A percentile compares a stretch with the other conserved stretches of the same genome.
These are phyloP conservation scores for Pteropus rufus DNA, from an alignment of 2,797 vertebrate species.

Conservation along the genomic window DNA sequence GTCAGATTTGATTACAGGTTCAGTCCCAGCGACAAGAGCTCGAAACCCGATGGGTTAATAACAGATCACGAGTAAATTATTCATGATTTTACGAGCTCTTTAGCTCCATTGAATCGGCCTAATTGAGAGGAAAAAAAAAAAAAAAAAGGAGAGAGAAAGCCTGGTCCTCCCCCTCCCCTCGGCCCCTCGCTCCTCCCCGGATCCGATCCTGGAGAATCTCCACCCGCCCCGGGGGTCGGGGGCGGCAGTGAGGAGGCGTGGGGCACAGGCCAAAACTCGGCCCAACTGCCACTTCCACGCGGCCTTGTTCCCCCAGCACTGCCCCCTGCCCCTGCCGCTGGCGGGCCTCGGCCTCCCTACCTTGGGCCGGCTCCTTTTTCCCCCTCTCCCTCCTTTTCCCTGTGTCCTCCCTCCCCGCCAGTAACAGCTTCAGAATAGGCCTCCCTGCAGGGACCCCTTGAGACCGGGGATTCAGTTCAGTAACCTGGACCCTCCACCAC, in stretches of 20 bases:
- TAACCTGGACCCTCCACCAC: not conserved
- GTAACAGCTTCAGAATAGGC: not conserved
- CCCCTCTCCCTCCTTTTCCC: not conserved
- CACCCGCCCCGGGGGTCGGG: not conserved
- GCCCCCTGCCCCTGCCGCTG: not conserved
- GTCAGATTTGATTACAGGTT: slow-evolving; percentile 81
- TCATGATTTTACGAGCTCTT: slow-evolving; percentile 80
- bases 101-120: slow-evolving; percentile 82
- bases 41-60: slow-evolving; percentile 81
- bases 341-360: not conserved
- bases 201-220: slow-evolving; percentile 59
- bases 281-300: not conserved
- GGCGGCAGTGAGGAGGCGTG: not conserved
- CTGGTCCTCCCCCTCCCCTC: slow-evolving; percentile 45
- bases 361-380: not conserved
- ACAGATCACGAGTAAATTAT: slow-evolving; percentile 81
- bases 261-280: not conserved
- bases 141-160: slow-evolving; percentile 48
- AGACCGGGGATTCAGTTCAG: not conserved
- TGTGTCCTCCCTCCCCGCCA: not conserved
- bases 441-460: not conserved
- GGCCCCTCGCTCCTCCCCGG: slow-evolving; percentile 61
- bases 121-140: slow-evolving; percentile 83
- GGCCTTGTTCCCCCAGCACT: not conserved
- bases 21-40: slow-evolving; percentile 78